Base-by-base conservation (phyloP, 2,113 vertebrate genomes). In the Scalopus aquaticus region DNA sequence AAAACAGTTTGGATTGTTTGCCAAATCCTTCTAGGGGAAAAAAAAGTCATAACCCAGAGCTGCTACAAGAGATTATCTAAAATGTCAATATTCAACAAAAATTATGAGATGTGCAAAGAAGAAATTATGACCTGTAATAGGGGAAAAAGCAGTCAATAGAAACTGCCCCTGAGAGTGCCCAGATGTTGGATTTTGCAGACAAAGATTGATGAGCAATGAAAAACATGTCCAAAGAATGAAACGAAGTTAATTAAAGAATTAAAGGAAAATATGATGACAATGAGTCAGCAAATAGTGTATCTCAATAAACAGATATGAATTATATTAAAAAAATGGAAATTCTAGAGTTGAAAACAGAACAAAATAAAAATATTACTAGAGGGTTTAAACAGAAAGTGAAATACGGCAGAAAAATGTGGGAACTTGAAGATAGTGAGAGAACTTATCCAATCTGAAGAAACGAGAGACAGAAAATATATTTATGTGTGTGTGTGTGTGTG, bases 281-380 rank as follows among this genome's bases (percentile, higher is more conserved):
- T 44, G 56, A 37, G 44, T 94, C 30, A 88, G 32, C 44, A 90
- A 90, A 77, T 30, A 91, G 19, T 93, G 60, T 72, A 20, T 73
- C 81, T 94, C 42, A 77, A 67, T 88, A 72, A 84, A 80, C 37
- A 79, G 15, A 77, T 32, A 60, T 3, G 83, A 72, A 91, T 60
- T 72, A 44, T 67, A 39, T 60, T n/a, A 86, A 64, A 19, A 49
- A 90, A 84, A 80, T 49, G 13, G 26, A 95, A 93, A 70, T 72
- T 88, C 24, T 90, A 9, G 3, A 73, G 22, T 67, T 81, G n/a
- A 64, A 84, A 93, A 10, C 46, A 67, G 19, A 78, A 35, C 90
- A 91, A 82, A 37, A 65, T 8, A 95, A 88, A 77, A 78, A 78
- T 37, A 69, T 87, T 26, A 77, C 26, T 46, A 73, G 4, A 73